Evolutionary conservation across 1,140 invertebrate species (phyloP).

Genomic region (Anastrepha obliqua): DNA sequence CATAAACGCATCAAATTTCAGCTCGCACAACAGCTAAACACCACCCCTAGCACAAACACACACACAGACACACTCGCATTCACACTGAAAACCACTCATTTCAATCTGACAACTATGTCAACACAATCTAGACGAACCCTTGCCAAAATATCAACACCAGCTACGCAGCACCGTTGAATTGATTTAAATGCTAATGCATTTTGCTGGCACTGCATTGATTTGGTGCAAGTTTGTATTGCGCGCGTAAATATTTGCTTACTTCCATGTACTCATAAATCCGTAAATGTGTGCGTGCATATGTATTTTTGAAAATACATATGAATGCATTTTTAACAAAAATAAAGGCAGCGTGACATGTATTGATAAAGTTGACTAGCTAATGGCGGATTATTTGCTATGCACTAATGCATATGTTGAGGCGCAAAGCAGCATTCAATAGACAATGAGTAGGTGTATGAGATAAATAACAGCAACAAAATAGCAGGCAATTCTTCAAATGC

Average conservation of each 20-base stretch:
- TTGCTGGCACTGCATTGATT: slow-evolving; percentile 13
- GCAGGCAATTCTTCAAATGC: no score
- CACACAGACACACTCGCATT: background rate
- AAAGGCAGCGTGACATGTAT: background rate
- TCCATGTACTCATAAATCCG: background rate
- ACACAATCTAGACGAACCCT: background rate
- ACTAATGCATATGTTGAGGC: slow-evolving; percentile 13
- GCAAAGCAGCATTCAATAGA: background rate
- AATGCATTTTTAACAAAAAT: background rate
- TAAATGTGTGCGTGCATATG: background rate
- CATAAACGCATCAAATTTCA: no score
- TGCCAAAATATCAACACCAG: slow-evolving; percentile 20
- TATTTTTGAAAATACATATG: background rate
- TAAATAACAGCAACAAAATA: background rate
- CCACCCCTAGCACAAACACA: background rate
- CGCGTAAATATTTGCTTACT: slow-evolving; percentile 3
- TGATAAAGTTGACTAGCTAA: background rate
- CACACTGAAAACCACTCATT: slow-evolving; percentile 6
- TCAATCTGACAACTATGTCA: slow-evolving; percentile 22
- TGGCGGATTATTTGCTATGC: slow-evolving; percentile 26
- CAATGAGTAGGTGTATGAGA: background rate
- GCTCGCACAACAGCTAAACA: no score
- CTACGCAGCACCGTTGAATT: background rate
- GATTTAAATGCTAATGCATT: slow-evolving; percentile 44
- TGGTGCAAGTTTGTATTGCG: background rate